Evolutionary conservation across 1,140 invertebrate species (phyloP).

Genomic region (Lordiphosa collinella): DNA sequence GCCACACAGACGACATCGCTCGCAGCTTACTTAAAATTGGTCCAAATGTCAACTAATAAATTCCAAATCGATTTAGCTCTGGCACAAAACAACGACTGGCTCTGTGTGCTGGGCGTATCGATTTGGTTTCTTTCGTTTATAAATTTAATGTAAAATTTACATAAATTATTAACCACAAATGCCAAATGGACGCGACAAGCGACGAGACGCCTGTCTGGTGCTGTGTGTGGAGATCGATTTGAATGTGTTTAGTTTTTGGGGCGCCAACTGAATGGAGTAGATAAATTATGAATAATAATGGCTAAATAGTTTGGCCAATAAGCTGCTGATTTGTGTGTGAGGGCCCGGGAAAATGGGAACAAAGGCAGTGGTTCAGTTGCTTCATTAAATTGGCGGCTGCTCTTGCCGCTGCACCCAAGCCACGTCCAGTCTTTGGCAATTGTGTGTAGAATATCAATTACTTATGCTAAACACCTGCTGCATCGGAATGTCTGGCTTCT

Average conservation of each 20-base stretch:
- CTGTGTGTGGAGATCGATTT: constrained; percentile 5
- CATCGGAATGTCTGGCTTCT: constrained; percentile 76
- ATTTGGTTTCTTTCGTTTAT: constrained; percentile 41
- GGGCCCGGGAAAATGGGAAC: no score
- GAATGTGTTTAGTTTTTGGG: constrained; percentile 22
- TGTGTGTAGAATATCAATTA: constrained; percentile 79
- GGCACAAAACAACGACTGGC: constrained; percentile 25
- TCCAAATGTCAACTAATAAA: no score
- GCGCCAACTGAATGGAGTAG: constrained; percentile 51
- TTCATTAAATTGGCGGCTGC: constrained; percentile 45
- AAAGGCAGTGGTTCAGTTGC: constrained; percentile 27
- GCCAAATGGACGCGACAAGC: constrained; percentile 19
- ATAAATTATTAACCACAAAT: constrained; percentile 47
- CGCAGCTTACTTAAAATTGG: no score
- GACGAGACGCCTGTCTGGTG: constrained; percentile 29
- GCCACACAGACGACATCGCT: no score
- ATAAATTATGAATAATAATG: constrained; percentile 66
- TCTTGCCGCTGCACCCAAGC: constrained; percentile 13
- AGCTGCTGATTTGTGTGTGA: constrained; percentile 70
- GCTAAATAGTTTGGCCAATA: constrained; percentile 59
- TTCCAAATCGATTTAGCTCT: no score
- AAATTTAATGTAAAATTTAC: constrained; percentile 65
- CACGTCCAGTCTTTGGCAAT: constrained; percentile 41
- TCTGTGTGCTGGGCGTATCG: constrained; percentile 70
- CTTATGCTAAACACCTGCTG: constrained; percentile 79